phyloP scores from a whole-genome alignment of 1,140 invertebrate genomes.

The Drosophila nasuta region DNA sequence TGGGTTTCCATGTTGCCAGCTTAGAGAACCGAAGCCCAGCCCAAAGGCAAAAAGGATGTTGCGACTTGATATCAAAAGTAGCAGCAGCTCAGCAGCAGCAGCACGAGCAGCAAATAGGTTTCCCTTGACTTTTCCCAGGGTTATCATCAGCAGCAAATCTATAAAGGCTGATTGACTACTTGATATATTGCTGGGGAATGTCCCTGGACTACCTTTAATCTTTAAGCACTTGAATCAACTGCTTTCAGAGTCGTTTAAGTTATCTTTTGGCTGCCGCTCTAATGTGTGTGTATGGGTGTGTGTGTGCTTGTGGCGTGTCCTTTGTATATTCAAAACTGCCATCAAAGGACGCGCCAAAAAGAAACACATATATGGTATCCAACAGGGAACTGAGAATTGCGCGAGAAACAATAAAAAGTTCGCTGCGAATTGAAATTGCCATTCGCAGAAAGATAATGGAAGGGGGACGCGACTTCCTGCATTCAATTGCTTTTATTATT shows the following conservation, averaged over 20 bases:
- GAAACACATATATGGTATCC: not conserved
- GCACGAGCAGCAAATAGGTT: not conserved
- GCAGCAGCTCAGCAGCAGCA: too few species aligned
- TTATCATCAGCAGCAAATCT: not conserved
- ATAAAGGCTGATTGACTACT: conserved; percentile 15
- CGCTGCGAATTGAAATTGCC: conserved; percentile 28
- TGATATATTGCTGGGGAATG: conserved; percentile 1
- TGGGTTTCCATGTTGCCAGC: conserved; percentile 37
- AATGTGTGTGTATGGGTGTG: not conserved
- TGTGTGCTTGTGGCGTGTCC: not conserved
- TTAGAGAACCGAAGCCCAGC: conserved; percentile 25
- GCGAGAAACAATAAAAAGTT: conserved; percentile 20
- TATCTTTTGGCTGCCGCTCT: not conserved
- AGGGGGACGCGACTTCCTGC: not conserved
- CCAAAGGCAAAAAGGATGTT: conserved; percentile 8
- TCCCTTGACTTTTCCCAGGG: not conserved
- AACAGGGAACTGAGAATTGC: not conserved
- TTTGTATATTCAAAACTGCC: not conserved
- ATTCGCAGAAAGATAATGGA: conserved; percentile 8
- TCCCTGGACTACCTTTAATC: conserved; percentile 12
- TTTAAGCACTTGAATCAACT: conserved; percentile 16
- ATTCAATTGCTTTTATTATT: conserved; percentile 32
- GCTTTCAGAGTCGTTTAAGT: not conserved
- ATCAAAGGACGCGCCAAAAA: conserved; percentile 16
- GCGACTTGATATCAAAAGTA: not conserved